phyloP scores from a whole-genome alignment of 2,113 vertebrate species.

The Otis tarda region DNA sequence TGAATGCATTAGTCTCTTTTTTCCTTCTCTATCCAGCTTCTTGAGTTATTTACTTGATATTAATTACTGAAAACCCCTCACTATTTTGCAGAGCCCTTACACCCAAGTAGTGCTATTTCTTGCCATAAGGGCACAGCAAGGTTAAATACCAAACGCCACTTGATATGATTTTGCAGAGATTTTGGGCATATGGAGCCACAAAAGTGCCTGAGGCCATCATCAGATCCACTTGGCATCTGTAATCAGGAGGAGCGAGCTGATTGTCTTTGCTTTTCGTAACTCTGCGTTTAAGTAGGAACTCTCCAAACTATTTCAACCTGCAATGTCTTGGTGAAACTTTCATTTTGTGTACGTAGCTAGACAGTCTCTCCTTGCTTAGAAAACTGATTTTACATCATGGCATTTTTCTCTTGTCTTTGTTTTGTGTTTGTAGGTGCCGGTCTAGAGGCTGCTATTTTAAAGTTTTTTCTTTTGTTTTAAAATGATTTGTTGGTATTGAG shows the following conservation, averaged over 20 bases:
- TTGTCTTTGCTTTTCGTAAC: slow-evolving; percentile 7
- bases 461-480: background rate
- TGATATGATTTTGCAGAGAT: background rate
- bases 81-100: background rate
- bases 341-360: background rate
- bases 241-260: background rate
- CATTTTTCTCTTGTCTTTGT: background rate
- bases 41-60: background rate
- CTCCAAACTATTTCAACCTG: background rate
- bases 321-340: background rate
- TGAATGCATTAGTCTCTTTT: background rate
- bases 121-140: background rate
- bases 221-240: background rate
- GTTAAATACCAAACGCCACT: slow-evolving; percentile 1
- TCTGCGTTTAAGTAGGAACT: background rate
- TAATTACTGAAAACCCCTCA: background rate
- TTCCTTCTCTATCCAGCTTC: background rate
- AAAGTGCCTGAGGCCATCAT: background rate
- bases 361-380: background rate
- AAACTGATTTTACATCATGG: background rate
- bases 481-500: background rate
- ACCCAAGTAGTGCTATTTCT: background rate
- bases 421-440: background rate
- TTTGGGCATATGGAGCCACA: background rate
- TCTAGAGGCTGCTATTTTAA: background rate